Evolutionary conservation across 2,113 vertebrate genomes (phyloP).

Genomic region (Crocuta crocuta): DNA sequence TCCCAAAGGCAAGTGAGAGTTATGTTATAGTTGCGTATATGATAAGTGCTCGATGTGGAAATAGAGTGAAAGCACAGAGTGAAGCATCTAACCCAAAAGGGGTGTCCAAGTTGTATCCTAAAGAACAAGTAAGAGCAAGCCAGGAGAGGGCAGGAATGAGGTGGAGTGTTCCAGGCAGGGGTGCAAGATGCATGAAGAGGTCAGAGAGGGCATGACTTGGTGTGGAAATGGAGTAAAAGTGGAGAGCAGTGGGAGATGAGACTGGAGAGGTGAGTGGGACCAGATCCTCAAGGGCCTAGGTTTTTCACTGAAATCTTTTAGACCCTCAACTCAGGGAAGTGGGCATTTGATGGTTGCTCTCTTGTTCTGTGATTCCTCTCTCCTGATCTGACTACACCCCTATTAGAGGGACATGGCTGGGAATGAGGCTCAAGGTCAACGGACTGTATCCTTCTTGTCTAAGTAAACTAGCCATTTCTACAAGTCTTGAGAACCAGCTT

Average conservation of each 20-base stretch:
- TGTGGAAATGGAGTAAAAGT: not conserved
- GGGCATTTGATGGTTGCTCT: not conserved
- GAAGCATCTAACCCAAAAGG: not conserved
- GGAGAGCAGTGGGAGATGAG: not conserved
- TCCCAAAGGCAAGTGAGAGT: not conserved
- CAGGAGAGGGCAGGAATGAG: not conserved
- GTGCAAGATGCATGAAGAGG: not conserved
- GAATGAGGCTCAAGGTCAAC: not conserved
- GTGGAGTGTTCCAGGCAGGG: not conserved
- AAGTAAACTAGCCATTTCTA: not conserved
- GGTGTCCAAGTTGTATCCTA: not conserved
- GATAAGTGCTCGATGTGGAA: not conserved
- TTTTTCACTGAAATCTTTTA: not conserved
- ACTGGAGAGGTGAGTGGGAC: not conserved
- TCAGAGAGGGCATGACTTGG: not conserved
- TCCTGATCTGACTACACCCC: not conserved
- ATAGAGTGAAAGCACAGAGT: not conserved
- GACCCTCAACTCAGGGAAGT: not conserved
- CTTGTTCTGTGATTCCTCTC: not conserved
- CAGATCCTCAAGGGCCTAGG: not conserved
- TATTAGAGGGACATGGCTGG: not conserved
- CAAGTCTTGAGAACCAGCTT: not conserved
- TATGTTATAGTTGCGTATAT: not conserved
- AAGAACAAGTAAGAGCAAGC: not conserved
- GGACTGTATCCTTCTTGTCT: not conserved